These are phyloP conservation scores for Orycteropus afer DNA, from an alignment of 2,113 vertebrate genomes.

Conservation along the genomic window DNA sequence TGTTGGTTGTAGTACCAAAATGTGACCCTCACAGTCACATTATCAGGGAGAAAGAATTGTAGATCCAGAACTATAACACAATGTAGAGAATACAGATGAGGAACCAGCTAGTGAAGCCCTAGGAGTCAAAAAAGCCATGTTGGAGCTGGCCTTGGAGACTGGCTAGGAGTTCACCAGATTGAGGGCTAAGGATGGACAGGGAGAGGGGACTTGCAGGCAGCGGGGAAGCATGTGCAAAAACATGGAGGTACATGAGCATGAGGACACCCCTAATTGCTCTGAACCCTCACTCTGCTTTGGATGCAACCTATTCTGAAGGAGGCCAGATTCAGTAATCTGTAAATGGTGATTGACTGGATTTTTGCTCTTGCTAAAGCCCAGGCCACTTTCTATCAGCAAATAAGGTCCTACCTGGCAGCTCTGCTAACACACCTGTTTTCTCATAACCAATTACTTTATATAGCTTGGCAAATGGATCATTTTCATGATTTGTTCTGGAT, in stretches of 20 bases:
- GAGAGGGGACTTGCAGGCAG: fast-evolving
- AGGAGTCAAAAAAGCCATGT: neutral
- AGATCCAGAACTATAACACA: neutral
- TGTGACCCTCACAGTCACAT: neutral
- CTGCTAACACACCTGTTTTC: neutral
- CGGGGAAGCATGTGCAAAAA: neutral
- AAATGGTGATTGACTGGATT: neutral
- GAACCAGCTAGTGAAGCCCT: neutral
- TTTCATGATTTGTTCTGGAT: neutral
- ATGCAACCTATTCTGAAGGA: neutral
- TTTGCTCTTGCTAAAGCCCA: neutral
- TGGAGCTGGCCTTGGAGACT: neutral
- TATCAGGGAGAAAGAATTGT: neutral
- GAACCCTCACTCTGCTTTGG: neutral
- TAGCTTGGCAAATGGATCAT: neutral
- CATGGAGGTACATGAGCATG: neutral
- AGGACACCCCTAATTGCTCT: too few relatives aligned
- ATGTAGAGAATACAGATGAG: neutral
- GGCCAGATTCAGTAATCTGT: neutral
- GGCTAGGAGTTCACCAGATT: neutral
- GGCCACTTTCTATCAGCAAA: neutral
- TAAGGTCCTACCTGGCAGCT: neutral
- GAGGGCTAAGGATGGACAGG: neutral
- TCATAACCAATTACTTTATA: neutral
- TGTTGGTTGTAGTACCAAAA: neutral